A percentile compares a stretch with the other conserved stretches of the same genome.
phyloP scores from a whole-genome alignment of 1,140 invertebrate genomes.

The Nebria ingens region DNA sequence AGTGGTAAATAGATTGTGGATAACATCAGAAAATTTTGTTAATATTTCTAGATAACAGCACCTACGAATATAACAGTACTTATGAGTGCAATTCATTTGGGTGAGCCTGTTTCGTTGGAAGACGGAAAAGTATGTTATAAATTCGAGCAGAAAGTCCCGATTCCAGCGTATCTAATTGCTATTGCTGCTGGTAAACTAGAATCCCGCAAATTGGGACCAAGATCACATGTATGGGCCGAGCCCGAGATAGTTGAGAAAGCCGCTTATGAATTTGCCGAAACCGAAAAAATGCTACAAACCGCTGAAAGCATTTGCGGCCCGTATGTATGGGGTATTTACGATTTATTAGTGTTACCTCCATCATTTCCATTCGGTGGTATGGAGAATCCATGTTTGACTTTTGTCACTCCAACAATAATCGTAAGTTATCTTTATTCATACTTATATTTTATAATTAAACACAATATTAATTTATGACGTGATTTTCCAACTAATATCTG shows the following conservation, averaged over 20 bases:
- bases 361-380: constrained; percentile 93
- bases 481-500: neutral
- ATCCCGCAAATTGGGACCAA: constrained; percentile 61
- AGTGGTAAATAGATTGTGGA: too few relatives aligned
- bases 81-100: constrained; percentile 74
- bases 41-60: constrained; percentile 49
- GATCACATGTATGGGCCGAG: constrained; percentile 81
- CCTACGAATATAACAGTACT: constrained; percentile 68
- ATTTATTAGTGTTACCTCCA: constrained; percentile 84
- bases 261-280: constrained; percentile 81
- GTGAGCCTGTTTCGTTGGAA: constrained; percentile 30
- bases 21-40: neutral
- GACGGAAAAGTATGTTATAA: constrained; percentile 36
- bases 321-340: constrained; percentile 81
- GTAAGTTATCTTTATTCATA: constrained; percentile 35
- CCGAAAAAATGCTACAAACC: constrained; percentile 69
- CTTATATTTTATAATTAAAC: neutral
- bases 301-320: constrained; percentile 74
- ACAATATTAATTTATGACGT: constrained; percentile 3
- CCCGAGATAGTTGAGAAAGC: constrained; percentile 72
- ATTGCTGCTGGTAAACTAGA: constrained; percentile 79
- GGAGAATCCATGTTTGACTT: constrained; percentile 96
- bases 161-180: constrained; percentile 72
- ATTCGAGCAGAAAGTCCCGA: constrained; percentile 68
- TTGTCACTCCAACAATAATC: constrained; percentile 83